Evolutionary conservation across 2,113 vertebrate genomes (phyloP).

Genomic region (Mustelus asterias): DNA sequence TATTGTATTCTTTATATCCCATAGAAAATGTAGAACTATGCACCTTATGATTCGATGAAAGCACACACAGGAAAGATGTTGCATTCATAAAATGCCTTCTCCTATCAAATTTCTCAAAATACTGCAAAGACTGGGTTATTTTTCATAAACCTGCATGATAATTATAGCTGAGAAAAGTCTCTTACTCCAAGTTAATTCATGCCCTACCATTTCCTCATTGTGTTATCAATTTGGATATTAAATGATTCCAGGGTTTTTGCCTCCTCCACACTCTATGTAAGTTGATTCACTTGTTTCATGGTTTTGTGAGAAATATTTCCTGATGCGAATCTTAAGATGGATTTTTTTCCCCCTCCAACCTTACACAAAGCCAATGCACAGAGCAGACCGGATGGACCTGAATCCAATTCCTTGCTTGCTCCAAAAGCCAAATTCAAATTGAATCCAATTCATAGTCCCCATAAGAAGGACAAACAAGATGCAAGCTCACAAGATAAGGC

Average conservation of each 20-base stretch:
- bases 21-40: background rate
- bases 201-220: background rate
- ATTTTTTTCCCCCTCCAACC: background rate
- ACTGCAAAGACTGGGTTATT: background rate
- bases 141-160: background rate
- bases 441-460: too few species aligned
- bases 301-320: background rate
- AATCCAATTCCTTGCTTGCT: too few species aligned
- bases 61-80: background rate
- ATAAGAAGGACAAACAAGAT: too few species aligned
- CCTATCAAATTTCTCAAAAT: background rate
- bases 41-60: too few species aligned
- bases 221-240: background rate
- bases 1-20: background rate
- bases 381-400: too few species aligned
- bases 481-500: too few species aligned
- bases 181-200: background rate
- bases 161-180: background rate
- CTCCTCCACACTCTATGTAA: background rate
- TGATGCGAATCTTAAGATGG: background rate
- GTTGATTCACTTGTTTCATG: background rate
- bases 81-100: background rate
- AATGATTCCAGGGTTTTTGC: background rate
- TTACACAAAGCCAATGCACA: too few species aligned
- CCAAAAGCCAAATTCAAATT: too few species aligned